These are phyloP conservation scores for Aphelocoma californica DNA, from an alignment of 2,797 vertebrate species.

Conservation along the genomic window DNA sequence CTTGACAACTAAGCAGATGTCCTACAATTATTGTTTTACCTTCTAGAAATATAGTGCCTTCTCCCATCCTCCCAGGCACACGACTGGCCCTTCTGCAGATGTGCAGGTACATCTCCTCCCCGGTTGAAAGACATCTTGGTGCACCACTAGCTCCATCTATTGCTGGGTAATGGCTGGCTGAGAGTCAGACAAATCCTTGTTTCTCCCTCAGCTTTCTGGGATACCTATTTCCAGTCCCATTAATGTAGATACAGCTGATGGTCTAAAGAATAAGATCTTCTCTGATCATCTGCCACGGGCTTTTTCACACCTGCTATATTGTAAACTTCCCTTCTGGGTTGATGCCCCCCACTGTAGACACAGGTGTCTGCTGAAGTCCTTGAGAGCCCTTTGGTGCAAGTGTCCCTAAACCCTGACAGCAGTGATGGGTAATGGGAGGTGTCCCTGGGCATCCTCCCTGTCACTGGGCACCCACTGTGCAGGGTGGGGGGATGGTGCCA, in stretches of 20 bases:
- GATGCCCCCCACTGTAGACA: background rate
- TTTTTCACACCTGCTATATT: fast-evolving
- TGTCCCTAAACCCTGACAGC: background rate
- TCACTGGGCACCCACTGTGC: background rate
- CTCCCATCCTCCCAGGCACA: conserved; percentile 58
- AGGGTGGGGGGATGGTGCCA: background rate
- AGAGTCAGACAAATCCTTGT: background rate
- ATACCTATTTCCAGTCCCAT: background rate
- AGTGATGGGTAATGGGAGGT: fast-evolving
- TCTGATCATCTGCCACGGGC: fast-evolving
- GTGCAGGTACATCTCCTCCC: conserved; percentile 39
- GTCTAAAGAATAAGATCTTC: no score
- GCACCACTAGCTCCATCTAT: conserved; percentile 67
- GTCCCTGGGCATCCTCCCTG: background rate
- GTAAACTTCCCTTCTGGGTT: background rate
- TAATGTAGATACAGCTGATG: fast-evolving
- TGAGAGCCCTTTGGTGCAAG: background rate
- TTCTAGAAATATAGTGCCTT: conserved; percentile 64
- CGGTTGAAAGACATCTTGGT: background rate
- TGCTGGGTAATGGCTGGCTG: background rate
- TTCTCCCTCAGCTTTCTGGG: background rate
- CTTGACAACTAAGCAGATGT: conserved; percentile 81
- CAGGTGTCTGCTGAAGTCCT: background rate
- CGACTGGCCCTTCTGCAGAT: conserved; percentile 47
- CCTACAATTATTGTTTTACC: conserved; percentile 81